A percentile compares a stretch with the other conserved stretches of the same genome.
phyloP scores from a whole-genome alignment of 2,113 vertebrate genomes.

The Pardalotus punctatus region DNA sequence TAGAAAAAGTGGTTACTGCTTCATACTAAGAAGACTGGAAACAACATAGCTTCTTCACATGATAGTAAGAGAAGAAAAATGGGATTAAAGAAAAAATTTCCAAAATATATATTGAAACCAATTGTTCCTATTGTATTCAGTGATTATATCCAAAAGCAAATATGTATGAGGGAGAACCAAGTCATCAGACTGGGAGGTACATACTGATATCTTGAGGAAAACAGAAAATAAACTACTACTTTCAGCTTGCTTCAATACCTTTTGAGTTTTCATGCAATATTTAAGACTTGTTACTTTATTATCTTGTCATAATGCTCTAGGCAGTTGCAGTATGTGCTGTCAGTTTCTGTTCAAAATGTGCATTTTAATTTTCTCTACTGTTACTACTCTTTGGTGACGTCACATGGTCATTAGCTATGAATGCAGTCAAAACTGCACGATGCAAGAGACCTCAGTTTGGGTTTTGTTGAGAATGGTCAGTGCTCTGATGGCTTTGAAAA shows the following conservation, averaged over 20 bases:
- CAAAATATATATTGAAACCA: background rate
- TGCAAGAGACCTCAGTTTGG: accelerated
- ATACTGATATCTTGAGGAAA: background rate
- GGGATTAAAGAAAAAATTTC: background rate
- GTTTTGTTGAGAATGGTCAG: background rate
- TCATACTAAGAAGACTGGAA: background rate
- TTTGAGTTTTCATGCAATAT: background rate
- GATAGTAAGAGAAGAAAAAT: background rate
- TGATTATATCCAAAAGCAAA: background rate
- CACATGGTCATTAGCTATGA: background rate
- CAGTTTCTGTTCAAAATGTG: background rate
- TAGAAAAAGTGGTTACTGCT: background rate
- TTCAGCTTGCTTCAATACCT: background rate
- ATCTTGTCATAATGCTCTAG: background rate
- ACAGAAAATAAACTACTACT: background rate
- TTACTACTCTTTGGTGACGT: background rate
- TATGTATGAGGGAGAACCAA: background rate
- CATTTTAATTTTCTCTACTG: background rate
- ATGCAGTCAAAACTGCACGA: background rate
- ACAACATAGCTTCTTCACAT: background rate
- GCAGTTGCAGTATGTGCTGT: background rate
- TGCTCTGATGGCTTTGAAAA: background rate
- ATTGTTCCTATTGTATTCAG: background rate
- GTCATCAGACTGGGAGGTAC: background rate
- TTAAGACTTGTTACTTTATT: background rate